These are phyloP conservation scores for Drosophila takahashii DNA, from an alignment of 1,140 invertebrate genomes.

Conservation along the genomic window DNA sequence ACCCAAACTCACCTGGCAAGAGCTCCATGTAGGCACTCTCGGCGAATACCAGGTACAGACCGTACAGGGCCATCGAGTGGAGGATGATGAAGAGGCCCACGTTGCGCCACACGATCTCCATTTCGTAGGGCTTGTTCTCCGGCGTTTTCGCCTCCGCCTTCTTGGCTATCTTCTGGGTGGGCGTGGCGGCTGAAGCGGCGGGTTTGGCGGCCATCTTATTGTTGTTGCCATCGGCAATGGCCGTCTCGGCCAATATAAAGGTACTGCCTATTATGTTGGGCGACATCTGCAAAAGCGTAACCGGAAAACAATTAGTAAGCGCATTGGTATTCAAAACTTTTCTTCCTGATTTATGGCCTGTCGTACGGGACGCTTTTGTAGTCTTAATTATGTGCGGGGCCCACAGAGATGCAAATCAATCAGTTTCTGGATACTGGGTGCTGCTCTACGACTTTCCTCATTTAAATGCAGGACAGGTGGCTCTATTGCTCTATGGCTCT, in stretches of 20 bases:
- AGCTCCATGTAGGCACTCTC: conserved; percentile 87
- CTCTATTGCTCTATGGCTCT: conserved; percentile 11
- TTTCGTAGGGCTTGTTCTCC: conserved; percentile 58
- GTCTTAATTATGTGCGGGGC: conserved; percentile 23
- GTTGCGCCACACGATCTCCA: conserved; percentile 91
- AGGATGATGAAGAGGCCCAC: conserved; percentile 88
- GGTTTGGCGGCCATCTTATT: conserved; percentile 65
- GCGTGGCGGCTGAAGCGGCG: conserved; percentile 29
- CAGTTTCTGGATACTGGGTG: conserved; percentile 15
- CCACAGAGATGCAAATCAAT: conserved; percentile 49
- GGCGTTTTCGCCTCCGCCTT: conserved; percentile 18
- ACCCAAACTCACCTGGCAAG: conserved; percentile 86
- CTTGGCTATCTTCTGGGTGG: conserved; percentile 28
- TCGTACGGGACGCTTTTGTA: conserved; percentile 46
- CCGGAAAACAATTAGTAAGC: conserved; percentile 12
- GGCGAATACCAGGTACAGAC: conserved; percentile 87
- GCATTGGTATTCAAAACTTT: conserved; percentile 33
- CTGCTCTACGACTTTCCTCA: conserved; percentile 34
- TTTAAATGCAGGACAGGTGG: conserved; percentile 58
- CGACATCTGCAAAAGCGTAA: conserved; percentile 71
- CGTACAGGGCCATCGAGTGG: conserved; percentile 89
- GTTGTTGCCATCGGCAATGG: conserved; percentile 77
- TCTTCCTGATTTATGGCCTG: conserved; percentile 73
- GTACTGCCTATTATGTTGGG: conserved; percentile 83
- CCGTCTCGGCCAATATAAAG: conserved; percentile 79